A percentile compares a stretch with the other conserved stretches of the same genome.
Evolutionary conservation across 2,113 vertebrate species (phyloP).

Genomic region (Tautogolabrus adspersus): DNA sequence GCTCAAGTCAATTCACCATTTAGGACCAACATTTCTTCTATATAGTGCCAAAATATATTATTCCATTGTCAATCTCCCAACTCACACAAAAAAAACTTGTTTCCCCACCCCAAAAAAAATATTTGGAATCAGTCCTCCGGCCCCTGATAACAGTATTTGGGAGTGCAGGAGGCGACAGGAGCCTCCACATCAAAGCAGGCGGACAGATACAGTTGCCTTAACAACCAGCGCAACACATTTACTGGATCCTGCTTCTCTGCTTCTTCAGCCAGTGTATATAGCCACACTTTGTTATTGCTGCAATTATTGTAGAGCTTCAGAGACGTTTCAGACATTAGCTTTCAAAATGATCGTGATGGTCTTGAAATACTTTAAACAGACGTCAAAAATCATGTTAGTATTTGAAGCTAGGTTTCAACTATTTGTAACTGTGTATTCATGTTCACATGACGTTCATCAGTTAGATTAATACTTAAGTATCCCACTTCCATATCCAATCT

Average conservation of each 20-base stretch:
- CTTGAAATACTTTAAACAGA: too few relatives aligned
- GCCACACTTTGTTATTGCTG: slow-evolving; percentile 12
- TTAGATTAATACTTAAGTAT: background rate
- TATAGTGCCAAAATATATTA: background rate
- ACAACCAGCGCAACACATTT: slow-evolving; percentile 36
- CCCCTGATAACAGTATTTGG: slow-evolving; percentile 10
- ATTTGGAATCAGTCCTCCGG: background rate
- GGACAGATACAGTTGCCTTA: slow-evolving; percentile 52
- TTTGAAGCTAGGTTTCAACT: too few relatives aligned
- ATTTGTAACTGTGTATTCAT: background rate
- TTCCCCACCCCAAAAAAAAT: background rate
- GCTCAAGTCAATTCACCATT: too few relatives aligned
- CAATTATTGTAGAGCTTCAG: slow-evolving; percentile 5
- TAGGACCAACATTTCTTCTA: background rate
- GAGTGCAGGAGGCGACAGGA: slow-evolving; percentile 31
- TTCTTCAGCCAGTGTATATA: slow-evolving; percentile 31
- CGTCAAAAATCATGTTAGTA: too few relatives aligned
- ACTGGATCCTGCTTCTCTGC: slow-evolving; percentile 5
- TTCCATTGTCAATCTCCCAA: background rate
- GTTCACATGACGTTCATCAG: too few relatives aligned
- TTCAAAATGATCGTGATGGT: background rate
- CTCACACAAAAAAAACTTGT: background rate
- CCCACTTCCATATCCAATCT: background rate
- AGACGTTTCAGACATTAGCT: slow-evolving; percentile 1
- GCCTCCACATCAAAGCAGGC: slow-evolving; percentile 34